A percentile compares a stretch with the other conserved stretches of the same genome.
phyloP scores from a whole-genome alignment of 2,113 vertebrate genomes.

The Urocynchramus pylzowi region DNA sequence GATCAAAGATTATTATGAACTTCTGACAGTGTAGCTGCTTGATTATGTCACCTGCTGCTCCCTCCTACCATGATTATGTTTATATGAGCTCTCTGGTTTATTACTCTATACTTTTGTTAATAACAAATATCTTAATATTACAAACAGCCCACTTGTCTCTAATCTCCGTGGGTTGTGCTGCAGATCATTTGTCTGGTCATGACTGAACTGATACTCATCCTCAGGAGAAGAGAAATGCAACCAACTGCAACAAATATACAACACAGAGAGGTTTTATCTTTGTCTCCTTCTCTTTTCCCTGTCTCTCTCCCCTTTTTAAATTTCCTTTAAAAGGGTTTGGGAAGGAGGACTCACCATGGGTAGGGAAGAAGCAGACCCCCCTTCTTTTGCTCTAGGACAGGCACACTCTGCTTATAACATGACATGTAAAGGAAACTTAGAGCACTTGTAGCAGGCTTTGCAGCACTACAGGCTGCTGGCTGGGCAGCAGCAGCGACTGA shows the following conservation, averaged over 20 bases:
- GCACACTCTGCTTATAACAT: neutral
- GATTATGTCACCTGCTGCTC: neutral
- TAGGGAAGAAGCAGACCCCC: neutral
- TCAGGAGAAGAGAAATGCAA: neutral
- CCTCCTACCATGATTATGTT: neutral
- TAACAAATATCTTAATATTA: neutral
- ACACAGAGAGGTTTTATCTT: neutral
- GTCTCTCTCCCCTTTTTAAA: neutral
- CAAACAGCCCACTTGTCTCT: neutral
- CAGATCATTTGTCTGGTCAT: neutral
- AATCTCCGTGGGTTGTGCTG: neutral
- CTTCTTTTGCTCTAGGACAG: neutral
- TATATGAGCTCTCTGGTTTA: neutral
- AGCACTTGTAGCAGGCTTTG: neutral
- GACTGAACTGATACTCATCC: neutral
- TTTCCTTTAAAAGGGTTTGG: neutral
- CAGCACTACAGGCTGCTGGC: neutral
- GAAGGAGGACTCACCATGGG: neutral
- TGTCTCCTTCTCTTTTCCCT: neutral
- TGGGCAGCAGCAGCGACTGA: neutral
- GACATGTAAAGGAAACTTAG: neutral
- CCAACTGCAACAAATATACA: neutral
- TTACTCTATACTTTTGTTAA: neutral
- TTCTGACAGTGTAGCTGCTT: neutral
- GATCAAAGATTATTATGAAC: neutral